Base-by-base conservation (phyloP, 2,888 invertebrate species). In the Pyrochroa serraticornis region DNA sequence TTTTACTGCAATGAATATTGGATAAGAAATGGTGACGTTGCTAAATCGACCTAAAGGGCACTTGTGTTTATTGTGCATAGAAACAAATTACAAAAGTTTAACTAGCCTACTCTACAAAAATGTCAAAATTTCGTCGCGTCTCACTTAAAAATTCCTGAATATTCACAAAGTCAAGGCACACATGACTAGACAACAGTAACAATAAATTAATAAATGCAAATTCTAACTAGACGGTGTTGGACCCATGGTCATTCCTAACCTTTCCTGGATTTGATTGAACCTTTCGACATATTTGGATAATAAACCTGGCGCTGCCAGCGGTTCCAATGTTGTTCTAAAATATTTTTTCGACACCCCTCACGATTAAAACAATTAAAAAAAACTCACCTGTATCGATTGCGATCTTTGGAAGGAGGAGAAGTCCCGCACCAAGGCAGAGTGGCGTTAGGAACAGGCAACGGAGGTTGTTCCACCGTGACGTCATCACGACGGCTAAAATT, bases 261-360 rank as follows among this genome's bases (percentile, higher is more conserved):
- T 75, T 49, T 78, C 74, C 63, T 79, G 77, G 7, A 80, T 77
- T 55, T 75, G 72, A 50, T 79, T 76, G 49, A 78, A 75, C 58
- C 78, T 66, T 39, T 78, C 77, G 5, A 75, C 66, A 52, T 77
- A 79, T 44, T 77, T 72, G 9, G 73, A 72, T 12, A 79, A 58
- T 3, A 78, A 65, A 22, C 73, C 70, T n/a, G 79, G 77, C 14
- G 76, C 69, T 54, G 58, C 67, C 13, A 75, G 58, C 10, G 63
- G 61, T 31, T 43, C 32, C 14, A 41, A 41, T 38, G 39, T 39
- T 42, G 51, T 39, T 41, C 62, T 13, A 65, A 9, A n/a, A 56
- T 34, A 33, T 58, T 63, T 36, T 12, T 36, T 52, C 45, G 49
- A 57, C n/a, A n/a, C n/a, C n/a, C n/a, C n/a, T 43, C 46, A 39